These are phyloP conservation scores for Chaenodraco wilsoni DNA, from an alignment of 2,797 vertebrate genomes.

Conservation along the genomic window DNA sequence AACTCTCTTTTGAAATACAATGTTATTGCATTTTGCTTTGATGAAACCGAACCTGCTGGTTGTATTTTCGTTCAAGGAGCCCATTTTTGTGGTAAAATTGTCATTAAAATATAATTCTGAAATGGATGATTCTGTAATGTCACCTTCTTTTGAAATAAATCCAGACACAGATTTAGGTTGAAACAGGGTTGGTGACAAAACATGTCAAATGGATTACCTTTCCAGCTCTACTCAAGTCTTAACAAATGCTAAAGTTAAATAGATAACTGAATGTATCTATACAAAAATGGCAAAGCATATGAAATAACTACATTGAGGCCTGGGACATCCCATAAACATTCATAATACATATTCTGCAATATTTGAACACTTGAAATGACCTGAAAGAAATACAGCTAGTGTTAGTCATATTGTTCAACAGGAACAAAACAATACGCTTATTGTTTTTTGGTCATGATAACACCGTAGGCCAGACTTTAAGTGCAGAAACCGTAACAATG, in stretches of 20 bases:
- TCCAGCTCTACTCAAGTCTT: conserved; percentile 8
- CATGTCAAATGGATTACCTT: neutral
- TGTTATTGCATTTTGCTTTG: neutral
- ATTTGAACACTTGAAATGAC: conserved; percentile 26
- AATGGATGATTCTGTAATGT: neutral
- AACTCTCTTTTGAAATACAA: neutral
- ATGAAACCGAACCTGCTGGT: conserved; percentile 24
- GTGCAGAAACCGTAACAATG: neutral
- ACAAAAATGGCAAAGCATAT: conserved; percentile 7
- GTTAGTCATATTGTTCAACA: conserved; percentile 45
- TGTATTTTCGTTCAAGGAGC: conserved; percentile 13
- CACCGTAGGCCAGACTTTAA: conserved; percentile 2
- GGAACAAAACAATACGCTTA: conserved; percentile 30
- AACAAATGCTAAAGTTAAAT: conserved; percentile 11
- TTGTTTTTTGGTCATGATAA: conserved; percentile 33
- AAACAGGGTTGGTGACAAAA: conserved; percentile 2
- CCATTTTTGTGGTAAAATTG: conserved; percentile 22
- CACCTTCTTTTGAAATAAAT: conserved; percentile 18
- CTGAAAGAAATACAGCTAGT: conserved; percentile 13
- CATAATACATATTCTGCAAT: conserved; percentile 10
- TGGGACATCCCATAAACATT: conserved; percentile 28
- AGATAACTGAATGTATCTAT: neutral
- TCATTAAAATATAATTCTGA: conserved; percentile 11
- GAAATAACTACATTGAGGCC: conserved; percentile 32
- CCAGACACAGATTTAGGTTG: conserved; percentile 30